phyloP scores from a whole-genome alignment of 2,888 invertebrate genomes.

The Eugnorisma glareosa region DNA sequence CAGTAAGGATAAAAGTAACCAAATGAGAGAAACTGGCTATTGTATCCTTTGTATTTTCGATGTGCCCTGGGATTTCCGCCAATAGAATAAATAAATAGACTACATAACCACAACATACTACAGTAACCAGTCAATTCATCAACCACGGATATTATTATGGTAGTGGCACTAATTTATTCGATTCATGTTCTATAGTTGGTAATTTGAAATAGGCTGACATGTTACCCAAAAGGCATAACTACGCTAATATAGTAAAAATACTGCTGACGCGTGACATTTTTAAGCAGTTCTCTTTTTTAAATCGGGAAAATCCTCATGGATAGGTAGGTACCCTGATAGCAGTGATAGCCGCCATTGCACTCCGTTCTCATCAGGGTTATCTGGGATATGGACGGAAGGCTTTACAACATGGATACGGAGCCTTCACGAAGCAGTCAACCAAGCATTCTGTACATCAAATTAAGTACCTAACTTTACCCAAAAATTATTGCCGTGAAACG shows the following conservation, averaged over 20 bases:
- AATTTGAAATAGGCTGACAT: background rate
- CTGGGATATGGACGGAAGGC: background rate
- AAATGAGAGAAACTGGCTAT: background rate
- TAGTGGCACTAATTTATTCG: no score
- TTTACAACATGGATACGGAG: no score
- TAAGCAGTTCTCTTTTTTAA: background rate
- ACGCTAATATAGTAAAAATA: background rate
- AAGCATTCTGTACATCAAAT: no score
- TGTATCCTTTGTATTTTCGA: background rate
- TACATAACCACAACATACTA: background rate
- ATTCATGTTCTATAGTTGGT: background rate
- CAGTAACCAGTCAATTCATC: background rate
- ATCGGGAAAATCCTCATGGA: background rate
- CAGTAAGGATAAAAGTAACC: background rate
- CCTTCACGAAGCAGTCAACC: no score
- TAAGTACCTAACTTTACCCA: no score
- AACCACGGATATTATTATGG: background rate
- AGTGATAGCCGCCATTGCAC: background rate
- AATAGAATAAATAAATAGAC: background rate
- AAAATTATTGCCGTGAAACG: no score
- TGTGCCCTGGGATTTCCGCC: background rate
- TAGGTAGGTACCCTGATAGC: background rate
- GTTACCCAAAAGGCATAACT: background rate
- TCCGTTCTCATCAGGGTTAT: background rate
- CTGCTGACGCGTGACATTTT: background rate